Evolutionary conservation across 2,888 invertebrate species (phyloP).

Genomic region (Autographa pulchrina): DNA sequence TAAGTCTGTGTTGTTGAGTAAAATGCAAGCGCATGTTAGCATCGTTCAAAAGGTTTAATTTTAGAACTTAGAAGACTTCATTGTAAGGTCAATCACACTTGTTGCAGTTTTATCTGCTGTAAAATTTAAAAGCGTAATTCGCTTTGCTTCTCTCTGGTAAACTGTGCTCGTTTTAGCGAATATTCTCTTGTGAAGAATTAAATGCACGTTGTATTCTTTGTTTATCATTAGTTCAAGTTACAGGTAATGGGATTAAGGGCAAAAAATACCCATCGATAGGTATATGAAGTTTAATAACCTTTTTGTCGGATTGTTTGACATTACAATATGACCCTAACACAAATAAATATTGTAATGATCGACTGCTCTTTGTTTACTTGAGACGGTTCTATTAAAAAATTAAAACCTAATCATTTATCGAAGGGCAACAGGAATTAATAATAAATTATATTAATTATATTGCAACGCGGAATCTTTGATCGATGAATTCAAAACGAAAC

Average conservation of each 20-base stretch:
- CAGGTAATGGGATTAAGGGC: not conserved
- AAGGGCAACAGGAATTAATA: slow-evolving; percentile 33
- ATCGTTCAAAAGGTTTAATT: slow-evolving; percentile 19
- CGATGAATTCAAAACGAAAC: slow-evolving; percentile 55
- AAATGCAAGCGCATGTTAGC: slow-evolving; percentile 15
- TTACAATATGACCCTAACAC: slow-evolving; percentile 17
- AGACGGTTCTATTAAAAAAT: not conserved
- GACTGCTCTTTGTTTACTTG: slow-evolving; percentile 18
- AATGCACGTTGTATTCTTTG: slow-evolving; percentile 10
- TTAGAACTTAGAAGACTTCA: slow-evolving; percentile 27
- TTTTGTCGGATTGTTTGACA: slow-evolving; percentile 19
- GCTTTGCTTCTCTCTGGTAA: slow-evolving; percentile 17
- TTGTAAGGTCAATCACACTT: slow-evolving; percentile 30
- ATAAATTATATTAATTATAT: slow-evolving; percentile 44
- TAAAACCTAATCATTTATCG: slow-evolving; percentile 8
- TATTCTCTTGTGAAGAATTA: slow-evolving; percentile 9
- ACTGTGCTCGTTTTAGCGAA: not conserved
- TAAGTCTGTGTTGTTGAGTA: not conserved
- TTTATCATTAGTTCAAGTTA: slow-evolving; percentile 16
- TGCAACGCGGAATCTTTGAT: slow-evolving; percentile 63
- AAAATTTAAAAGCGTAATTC: slow-evolving; percentile 28
- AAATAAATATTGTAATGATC: slow-evolving; percentile 12
- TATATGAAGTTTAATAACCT: slow-evolving; percentile 23
- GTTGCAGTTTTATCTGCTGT: slow-evolving; percentile 18
- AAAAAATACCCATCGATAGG: not conserved